Base-by-base conservation (phyloP, 2,797 vertebrate genomes). In the Phoeniculus purpureus region DNA sequence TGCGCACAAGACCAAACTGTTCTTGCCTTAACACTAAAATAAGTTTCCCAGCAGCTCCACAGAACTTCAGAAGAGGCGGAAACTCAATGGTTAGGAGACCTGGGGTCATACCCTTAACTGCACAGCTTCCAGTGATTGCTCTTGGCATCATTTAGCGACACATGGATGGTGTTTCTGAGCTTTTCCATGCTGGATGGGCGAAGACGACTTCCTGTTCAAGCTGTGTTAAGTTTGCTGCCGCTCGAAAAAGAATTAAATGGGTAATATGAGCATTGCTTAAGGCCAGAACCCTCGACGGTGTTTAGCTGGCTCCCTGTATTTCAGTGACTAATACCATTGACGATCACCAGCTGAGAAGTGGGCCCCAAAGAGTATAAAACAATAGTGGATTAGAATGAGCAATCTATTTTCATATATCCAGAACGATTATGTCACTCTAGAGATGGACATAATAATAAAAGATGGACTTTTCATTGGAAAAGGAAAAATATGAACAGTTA, bases 351-450 rank as follows among this genome's bases (percentile, higher is more conserved):
- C 87, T 82, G 83, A 94, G 86, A 85, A 92, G 84, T 72, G 77
- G 81, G 45, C 83, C 77, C 89, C 51, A 70, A 96, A 87, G 90
- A 87, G 84, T 90, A 78, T 87, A 91, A 92, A 95, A 95, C 89
- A 95, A 92, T 74, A 94, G 91, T 75, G 60, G 80, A 80, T 94
- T 88, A 90, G 82, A 93, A 88, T 40, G 76, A 93, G 82, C 86
- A 94, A 94, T 93, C 93, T 94, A 93, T 96, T 95, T 95, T 94
- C 94, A 90, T 95, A 94, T 95, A 90, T 89, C 84, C 85, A 93
- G 64, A 90, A 92, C 92, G 82, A 92, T 92, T 90, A 95, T 90
- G 86, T 82, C 84, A 94, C 93, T 94, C 84, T 71, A 77, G 94
- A 84, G 89, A 86, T 77, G 48, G 34, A n/a, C n/a, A n/a, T n/a